phyloP scores from a whole-genome alignment of 2,888 invertebrate genomes.

The Stenotaenia linearis region DNA sequence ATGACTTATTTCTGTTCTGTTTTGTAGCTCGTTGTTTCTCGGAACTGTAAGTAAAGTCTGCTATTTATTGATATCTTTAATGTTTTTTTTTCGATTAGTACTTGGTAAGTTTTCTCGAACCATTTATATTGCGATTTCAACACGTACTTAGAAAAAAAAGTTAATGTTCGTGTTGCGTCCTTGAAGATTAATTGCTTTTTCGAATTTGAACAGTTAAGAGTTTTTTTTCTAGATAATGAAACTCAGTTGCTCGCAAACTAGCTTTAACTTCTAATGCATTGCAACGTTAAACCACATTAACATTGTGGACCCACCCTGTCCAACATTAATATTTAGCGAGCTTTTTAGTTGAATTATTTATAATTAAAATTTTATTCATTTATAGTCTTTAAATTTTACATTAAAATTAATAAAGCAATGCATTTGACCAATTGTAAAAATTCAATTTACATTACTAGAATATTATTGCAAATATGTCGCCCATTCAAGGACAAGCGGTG shows the following conservation, averaged over 20 bases:
- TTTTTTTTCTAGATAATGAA: background rate
- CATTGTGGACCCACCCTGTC: too few relatives aligned
- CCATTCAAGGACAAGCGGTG: background rate
- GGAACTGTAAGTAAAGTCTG: background rate
- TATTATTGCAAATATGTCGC: too few relatives aligned
- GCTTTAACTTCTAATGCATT: too few relatives aligned
- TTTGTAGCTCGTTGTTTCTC: background rate
- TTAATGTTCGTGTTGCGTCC: background rate
- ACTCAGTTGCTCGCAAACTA: too few relatives aligned
- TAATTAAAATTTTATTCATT: background rate
- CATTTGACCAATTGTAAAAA: background rate
- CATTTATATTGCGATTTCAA: background rate
- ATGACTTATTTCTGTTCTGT: too few relatives aligned
- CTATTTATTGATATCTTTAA: background rate
- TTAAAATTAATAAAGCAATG: background rate
- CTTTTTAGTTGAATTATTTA: background rate
- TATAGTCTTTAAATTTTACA: background rate
- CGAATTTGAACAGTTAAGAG: background rate
- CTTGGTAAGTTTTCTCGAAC: background rate
- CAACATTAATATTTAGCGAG: too few relatives aligned
- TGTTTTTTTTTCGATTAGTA: background rate
- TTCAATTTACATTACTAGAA: background rate
- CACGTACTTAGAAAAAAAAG: background rate
- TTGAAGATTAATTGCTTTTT: background rate
- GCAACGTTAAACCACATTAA: too few relatives aligned